These are phyloP conservation scores for Edolisoma coerulescens DNA, from an alignment of 2,113 vertebrate genomes.

Conservation along the genomic window DNA sequence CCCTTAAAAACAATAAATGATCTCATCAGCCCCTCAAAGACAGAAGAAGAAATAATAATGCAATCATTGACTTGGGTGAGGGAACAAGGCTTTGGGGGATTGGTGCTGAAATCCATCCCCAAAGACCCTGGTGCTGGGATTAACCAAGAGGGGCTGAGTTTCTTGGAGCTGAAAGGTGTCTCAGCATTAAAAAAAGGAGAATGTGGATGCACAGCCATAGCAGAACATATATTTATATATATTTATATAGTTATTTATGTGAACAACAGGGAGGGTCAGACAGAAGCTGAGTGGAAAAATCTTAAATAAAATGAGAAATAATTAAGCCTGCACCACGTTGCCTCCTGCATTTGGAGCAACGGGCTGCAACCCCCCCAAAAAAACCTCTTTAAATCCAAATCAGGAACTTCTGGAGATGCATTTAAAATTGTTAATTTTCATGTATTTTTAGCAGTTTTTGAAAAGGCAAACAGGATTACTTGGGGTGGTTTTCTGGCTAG, in stretches of 20 bases:
- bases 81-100: slow-evolving; percentile 29
- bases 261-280: background rate
- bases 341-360: background rate
- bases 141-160: background rate
- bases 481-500: background rate
- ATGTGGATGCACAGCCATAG: background rate
- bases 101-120: background rate
- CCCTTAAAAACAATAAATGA: slow-evolving; percentile 73
- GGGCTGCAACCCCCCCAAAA: background rate
- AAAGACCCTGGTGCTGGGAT: background rate
- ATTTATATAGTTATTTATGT: background rate
- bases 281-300: background rate
- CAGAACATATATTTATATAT: background rate
- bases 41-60: slow-evolving; percentile 45
- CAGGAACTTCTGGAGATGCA: background rate
- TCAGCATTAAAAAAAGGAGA: background rate
- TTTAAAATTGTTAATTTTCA: background rate
- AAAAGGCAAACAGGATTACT: background rate
- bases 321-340: background rate
- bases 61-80: slow-evolving; percentile 46
- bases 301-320: background rate
- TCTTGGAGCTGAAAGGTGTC: background rate
- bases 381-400: background rate
- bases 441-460: background rate
- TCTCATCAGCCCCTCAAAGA: slow-evolving; percentile 59